Evolutionary conservation across 2,113 vertebrate species (phyloP).

Genomic region (Melanerpes aurifrons): DNA sequence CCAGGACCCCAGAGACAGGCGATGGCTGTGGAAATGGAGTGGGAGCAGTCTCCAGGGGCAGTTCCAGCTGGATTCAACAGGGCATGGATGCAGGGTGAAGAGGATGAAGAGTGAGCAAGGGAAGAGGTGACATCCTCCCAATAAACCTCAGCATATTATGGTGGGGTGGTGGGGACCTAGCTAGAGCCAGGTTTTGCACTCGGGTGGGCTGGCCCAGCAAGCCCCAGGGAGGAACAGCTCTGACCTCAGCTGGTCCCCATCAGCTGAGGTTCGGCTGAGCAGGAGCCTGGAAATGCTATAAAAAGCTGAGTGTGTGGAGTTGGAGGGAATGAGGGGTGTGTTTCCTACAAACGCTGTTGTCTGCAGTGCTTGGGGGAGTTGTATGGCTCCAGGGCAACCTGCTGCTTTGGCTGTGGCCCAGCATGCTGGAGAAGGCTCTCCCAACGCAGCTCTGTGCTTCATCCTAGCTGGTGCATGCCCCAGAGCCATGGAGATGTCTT

Average conservation of each 20-base stretch:
- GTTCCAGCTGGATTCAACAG: background rate
- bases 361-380: background rate
- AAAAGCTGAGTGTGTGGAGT: background rate
- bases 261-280: background rate
- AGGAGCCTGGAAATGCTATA: background rate
- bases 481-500: background rate
- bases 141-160: background rate
- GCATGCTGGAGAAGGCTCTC: background rate
- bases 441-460: background rate
- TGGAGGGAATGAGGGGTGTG: fast-evolving
- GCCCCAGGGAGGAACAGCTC: background rate
- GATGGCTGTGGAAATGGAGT: background rate
- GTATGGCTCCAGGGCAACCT: background rate
- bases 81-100: background rate
- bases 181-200: background rate
- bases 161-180: background rate
- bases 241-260: background rate
- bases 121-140: background rate
- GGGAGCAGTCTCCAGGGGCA: background rate
- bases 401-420: background rate
- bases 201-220: background rate
- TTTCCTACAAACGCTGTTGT: background rate
- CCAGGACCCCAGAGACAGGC: background rate
- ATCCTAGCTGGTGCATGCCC: background rate
- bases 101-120: background rate